Conservation (phyloP, 2,888 invertebrate species). For the Rambutsinella grinnellia region DNA sequence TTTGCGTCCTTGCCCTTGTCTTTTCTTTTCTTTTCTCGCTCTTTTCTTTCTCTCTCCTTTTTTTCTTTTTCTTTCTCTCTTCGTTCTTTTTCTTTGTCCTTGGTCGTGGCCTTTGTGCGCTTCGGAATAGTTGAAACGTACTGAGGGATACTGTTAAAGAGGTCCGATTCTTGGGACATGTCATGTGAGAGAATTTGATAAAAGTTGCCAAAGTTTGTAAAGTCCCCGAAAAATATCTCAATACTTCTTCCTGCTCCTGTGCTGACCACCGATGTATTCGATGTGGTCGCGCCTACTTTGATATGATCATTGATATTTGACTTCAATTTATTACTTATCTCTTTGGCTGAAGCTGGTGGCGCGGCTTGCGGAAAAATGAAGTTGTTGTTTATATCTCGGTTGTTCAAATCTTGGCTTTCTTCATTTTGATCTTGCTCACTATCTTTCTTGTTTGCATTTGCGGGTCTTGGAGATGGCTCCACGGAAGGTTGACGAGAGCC, state of each 20-base stretch:
- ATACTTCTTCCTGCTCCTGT: conserved; percentile 57
- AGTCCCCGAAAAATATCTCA: conserved; percentile 63
- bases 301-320: not conserved
- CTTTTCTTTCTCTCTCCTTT: not conserved
- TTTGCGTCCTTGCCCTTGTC: conserved; percentile 21
- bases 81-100: not conserved
- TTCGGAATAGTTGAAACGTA: not conserved
- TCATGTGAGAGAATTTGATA: conserved; percentile 57
- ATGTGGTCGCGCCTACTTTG: not conserved
- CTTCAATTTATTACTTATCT: too few species aligned
- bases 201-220: conserved; percentile 58
- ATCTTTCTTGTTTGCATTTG: not conserved
- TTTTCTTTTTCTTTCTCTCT: not conserved
- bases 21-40: conserved; percentile 19
- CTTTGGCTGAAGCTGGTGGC: too few species aligned
- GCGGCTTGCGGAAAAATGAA: not conserved
- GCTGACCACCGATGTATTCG: conserved; percentile 6
- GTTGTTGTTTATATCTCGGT: not conserved
- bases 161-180: conserved; percentile 8
- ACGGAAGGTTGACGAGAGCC: not conserved
- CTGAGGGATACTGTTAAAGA: not conserved
- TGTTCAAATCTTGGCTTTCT: not conserved
- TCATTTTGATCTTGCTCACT: not conserved
- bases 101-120: not conserved
- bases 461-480: not conserved